Evolutionary conservation across 1,140 invertebrate genomes (phyloP), one percentile per base, ranked within the genome.

Genomic region (Pseudomyrmex cubaensis): DNA sequence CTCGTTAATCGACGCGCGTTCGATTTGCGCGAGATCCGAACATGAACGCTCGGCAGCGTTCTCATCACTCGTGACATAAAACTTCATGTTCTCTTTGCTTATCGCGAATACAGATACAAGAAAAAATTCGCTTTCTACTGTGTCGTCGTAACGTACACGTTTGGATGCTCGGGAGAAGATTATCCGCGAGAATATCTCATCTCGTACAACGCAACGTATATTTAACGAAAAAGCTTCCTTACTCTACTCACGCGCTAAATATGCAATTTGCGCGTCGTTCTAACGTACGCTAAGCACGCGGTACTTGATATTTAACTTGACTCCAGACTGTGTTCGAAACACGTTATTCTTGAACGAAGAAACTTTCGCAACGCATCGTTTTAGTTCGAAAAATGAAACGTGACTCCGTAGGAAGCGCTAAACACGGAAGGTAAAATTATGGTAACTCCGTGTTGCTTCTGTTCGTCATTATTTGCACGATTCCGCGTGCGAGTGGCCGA

Each of bases 1-100:
- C n/a, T 73, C 67, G 56, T 83, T 83, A 73, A 66, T 44, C 35
- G 62, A 77, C 25, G 35, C 20, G 48, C 20, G 44, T 74, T 64
- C 56, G 52, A 57, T 75, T 82, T 63, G 35, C 52, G n/a, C 17
- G 35, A 52, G 22, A 54, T 15, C 17, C 15, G 50, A 46, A 17
- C 59, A 25, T 20, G 66, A 66, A 25, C n/a, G 52, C 83, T 61
- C 54, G 70, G 77, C 48, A 50, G 72, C 5, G 35, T 35, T 35
- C 35, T 35, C n/a, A 35, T 35, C 35, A 35, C 5, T 7, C 35
- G 35, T 35, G 35, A 35, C 52, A 46, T 13, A 1, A 73, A 22
- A 66, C 46, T 77, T 69, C 17, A n/a, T 10, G 35, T 35, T 77
- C 4, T 12, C 20, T 10, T 13, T 48, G 25, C 35, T n/a, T 59